Percentiles rank a stretch among this genome's conserved stretches.
phyloP scores from a whole-genome alignment of 2,797 vertebrate species.

The Margarornis squamiger region DNA sequence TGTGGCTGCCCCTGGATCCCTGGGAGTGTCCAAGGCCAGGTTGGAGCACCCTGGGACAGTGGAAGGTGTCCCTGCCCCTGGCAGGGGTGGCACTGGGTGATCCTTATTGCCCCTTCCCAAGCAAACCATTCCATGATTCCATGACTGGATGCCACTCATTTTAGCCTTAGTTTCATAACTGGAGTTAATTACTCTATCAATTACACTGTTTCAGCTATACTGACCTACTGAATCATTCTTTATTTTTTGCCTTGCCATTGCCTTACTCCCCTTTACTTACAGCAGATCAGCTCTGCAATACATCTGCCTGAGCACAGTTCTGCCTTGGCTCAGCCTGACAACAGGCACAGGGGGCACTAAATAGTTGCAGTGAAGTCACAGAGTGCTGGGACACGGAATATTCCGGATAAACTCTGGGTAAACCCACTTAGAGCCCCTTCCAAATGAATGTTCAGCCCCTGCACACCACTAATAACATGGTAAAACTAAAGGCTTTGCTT shows the following conservation, averaged over 20 bases:
- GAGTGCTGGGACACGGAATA: background rate
- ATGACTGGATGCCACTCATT: background rate
- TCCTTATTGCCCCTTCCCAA: background rate
- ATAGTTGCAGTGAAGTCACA: background rate
- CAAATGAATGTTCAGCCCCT: background rate
- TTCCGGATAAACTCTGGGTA: background rate
- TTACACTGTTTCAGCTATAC: background rate
- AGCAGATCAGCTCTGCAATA: background rate
- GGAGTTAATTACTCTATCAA: background rate
- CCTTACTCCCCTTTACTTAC: background rate
- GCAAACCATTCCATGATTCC: background rate
- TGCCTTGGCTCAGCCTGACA: background rate
- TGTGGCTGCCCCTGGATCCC: background rate
- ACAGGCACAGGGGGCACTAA: no score
- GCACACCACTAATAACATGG: background rate
- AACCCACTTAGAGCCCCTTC: background rate
- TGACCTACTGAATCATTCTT: background rate
- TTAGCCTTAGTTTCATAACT: background rate
- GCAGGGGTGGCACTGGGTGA: accelerated
- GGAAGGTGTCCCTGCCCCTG: background rate
- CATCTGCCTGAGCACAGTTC: background rate
- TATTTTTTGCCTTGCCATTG: background rate
- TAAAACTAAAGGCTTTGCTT: background rate
- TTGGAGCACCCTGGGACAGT: background rate
- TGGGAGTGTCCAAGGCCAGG: background rate